Conservation (phyloP, 2,113 vertebrate species). For the Grammomys surdaster region DNA sequence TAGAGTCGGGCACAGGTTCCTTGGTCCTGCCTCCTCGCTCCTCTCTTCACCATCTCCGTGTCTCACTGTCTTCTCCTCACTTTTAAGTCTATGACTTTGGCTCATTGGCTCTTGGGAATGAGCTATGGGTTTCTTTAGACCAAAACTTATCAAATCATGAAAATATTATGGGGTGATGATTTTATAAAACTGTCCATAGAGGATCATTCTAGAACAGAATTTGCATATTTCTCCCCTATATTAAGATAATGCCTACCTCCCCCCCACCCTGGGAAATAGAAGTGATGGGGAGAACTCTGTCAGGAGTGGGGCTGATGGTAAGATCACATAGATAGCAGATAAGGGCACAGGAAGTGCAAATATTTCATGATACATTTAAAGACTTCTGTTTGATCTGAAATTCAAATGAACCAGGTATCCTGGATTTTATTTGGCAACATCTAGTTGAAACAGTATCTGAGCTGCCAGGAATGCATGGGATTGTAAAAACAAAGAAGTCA, state of each 20-base stretch:
- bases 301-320: neutral
- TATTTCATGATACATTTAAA: neutral
- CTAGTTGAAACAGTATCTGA: neutral
- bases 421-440: conserved; percentile 11
- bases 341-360: neutral
- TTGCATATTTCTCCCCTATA: neutral
- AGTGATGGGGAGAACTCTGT: neutral
- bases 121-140: neutral
- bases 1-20: neutral
- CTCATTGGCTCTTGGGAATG: neutral
- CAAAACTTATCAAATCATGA: conserved; percentile 3
- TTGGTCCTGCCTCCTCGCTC: neutral
- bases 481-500: neutral
- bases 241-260: neutral
- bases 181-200: neutral
- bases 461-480: neutral
- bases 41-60: neutral
- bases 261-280: neutral
- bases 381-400: neutral
- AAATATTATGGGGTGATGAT: neutral
- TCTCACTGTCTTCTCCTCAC: neutral
- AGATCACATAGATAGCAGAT: neutral
- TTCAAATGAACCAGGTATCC: neutral
- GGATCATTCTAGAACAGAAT: neutral
- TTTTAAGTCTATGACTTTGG: neutral